Evolutionary conservation across 2,113 vertebrate species (phyloP).

Genomic region (Actenoides hombroni): DNA sequence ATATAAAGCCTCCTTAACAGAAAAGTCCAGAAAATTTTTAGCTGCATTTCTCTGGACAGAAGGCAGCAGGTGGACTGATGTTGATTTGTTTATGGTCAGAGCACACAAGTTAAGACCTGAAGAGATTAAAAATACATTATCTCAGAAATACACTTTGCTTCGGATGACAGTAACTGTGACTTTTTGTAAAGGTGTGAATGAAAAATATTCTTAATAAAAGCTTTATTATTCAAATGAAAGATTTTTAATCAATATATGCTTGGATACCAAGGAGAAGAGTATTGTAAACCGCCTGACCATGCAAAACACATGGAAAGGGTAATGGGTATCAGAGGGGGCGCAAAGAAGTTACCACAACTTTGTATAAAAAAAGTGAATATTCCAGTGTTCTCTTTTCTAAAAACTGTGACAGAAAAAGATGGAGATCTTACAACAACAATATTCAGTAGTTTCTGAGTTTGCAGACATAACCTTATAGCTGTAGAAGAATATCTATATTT

Average conservation of each 20-base stretch:
- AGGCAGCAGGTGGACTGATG: not conserved
- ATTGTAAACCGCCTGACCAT: not conserved
- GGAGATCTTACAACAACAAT: not conserved
- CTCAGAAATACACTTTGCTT: not conserved
- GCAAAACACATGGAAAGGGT: not conserved
- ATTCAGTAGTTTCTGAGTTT: not conserved
- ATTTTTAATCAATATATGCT: not conserved
- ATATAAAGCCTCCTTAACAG: not conserved
- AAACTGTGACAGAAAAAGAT: not conserved
- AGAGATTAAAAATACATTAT: not conserved
- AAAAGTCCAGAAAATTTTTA: not conserved
- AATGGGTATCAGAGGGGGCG: not conserved
- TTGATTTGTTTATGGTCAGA: not conserved
- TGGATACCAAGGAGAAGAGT: not conserved
- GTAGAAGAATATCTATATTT: not conserved
- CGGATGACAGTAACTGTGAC: not conserved
- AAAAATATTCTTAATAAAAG: not conserved
- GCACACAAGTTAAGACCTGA: not conserved
- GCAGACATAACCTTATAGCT: not conserved
- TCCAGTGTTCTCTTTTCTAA: not conserved
- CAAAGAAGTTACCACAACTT: not conserved
- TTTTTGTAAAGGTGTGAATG: not conserved
- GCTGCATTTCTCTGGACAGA: not conserved
- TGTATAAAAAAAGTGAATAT: not conserved
- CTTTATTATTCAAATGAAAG: not conserved